Percentiles rank a stretch among this genome's conserved stretches.
These are phyloP conservation scores for Mesorhabditis sp. DNA, from an alignment of 2,888 invertebrate species.

Conservation along the genomic window DNA sequence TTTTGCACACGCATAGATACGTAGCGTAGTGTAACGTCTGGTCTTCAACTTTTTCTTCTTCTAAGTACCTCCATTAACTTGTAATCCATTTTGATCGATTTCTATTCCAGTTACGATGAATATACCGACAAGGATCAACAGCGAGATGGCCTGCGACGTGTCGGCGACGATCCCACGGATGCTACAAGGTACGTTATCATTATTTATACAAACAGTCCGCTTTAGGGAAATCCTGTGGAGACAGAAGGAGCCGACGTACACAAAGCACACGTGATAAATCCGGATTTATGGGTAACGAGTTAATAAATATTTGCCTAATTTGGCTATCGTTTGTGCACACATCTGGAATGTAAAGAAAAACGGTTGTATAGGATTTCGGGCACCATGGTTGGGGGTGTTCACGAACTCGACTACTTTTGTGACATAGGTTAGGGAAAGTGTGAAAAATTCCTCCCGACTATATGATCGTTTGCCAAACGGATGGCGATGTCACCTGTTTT, in stretches of 20 bases:
- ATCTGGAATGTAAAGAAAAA: too few species aligned
- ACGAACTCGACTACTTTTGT: too few species aligned
- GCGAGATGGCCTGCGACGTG: background rate
- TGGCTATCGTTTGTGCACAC: too few species aligned
- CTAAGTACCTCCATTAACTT: background rate
- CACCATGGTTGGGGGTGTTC: too few species aligned
- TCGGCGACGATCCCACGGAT: background rate
- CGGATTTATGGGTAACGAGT: background rate
- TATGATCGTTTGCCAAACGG: too few species aligned
- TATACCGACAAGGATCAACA: background rate
- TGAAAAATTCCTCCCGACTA: too few species aligned
- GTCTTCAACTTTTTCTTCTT: too few species aligned
- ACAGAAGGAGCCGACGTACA: background rate
- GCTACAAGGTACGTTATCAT: background rate
- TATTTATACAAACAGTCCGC: background rate
- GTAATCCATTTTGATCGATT: background rate
- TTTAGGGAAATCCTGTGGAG: background rate
- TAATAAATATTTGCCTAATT: background rate
- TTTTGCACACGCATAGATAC: too few species aligned
- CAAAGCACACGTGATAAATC: background rate
- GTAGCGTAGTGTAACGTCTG: too few species aligned
- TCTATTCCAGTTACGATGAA: background rate
- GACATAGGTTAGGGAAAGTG: too few species aligned
- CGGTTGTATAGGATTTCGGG: too few species aligned
- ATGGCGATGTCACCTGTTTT: too few species aligned